These are phyloP conservation scores for Acleris holmiana DNA, from an alignment of 2,888 invertebrate genomes.

Conservation along the genomic window DNA sequence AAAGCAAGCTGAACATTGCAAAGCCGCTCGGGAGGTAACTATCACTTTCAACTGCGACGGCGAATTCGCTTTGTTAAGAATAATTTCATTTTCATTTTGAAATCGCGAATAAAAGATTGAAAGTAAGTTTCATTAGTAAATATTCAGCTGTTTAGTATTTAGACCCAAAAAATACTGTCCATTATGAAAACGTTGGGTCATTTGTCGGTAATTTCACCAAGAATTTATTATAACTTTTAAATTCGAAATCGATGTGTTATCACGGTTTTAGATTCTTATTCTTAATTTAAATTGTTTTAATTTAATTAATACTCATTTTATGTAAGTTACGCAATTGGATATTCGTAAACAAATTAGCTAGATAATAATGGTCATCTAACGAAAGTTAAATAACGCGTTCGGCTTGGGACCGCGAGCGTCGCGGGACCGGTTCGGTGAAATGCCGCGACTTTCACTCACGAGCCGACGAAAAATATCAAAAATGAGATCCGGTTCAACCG, in stretches of 20 bases:
- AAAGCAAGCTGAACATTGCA: slow-evolving; percentile 49
- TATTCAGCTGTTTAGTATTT: too few relatives aligned
- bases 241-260: too few relatives aligned
- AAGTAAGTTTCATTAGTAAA: neutral
- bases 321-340: slow-evolving; percentile 47
- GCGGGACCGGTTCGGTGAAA: slow-evolving; percentile 63
- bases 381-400: slow-evolving; percentile 70
- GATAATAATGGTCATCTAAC: slow-evolving; percentile 63
- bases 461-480: slow-evolving; percentile 57
- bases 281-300: too few relatives aligned
- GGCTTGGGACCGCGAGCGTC: slow-evolving; percentile 67
- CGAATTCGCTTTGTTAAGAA: slow-evolving; percentile 58
- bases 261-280: too few relatives aligned
- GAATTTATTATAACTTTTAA: too few relatives aligned
- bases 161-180: too few relatives aligned
- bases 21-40: slow-evolving; percentile 68
- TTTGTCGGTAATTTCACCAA: too few relatives aligned
- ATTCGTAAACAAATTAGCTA: slow-evolving; percentile 60
- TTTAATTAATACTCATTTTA: slow-evolving; percentile 36
- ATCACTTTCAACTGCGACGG: slow-evolving; percentile 73
- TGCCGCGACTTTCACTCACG: slow-evolving; percentile 71
- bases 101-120: slow-evolving; percentile 45
- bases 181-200: too few relatives aligned
- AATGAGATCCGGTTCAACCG: slow-evolving; percentile 67
- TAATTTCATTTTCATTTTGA: slow-evolving; percentile 71